A percentile compares a stretch with the other conserved stretches of the same genome.
phyloP scores from a whole-genome alignment of 2,113 vertebrate genomes.

The Pteropus alecto region DNA sequence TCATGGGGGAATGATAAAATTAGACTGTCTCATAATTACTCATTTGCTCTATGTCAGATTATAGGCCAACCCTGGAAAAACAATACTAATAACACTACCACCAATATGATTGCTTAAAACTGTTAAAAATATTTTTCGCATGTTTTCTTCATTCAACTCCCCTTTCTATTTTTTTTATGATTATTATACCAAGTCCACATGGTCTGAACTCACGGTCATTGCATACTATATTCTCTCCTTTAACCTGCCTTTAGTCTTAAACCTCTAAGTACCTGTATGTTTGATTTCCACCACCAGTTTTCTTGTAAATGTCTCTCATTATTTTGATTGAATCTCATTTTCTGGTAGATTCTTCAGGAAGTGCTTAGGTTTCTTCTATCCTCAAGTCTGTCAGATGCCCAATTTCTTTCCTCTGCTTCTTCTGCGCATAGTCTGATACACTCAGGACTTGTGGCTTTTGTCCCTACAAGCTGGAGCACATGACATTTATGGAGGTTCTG shows the following conservation, averaged over 20 bases:
- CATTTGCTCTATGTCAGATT: neutral
- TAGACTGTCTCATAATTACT: neutral
- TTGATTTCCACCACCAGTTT: neutral
- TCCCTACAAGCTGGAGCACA: neutral
- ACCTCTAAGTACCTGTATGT: fast-evolving
- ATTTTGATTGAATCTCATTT: neutral
- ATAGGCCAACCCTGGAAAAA: neutral
- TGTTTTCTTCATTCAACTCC: neutral
- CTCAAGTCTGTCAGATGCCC: neutral
- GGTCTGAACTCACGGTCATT: neutral
- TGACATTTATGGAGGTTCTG: neutral
- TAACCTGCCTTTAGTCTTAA: neutral
- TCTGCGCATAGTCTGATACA: neutral
- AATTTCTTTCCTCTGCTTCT: neutral
- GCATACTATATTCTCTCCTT: neutral
- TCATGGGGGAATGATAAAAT: neutral
- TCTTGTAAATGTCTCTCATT: neutral
- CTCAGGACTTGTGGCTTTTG: neutral
- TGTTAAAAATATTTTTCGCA: neutral
- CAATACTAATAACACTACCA: neutral
- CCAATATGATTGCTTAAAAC: neutral
- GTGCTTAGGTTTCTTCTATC: neutral
- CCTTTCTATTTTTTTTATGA: neutral
- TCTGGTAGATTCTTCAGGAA: neutral
- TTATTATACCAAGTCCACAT: neutral